Evolutionary conservation across 2,888 invertebrate genomes (phyloP), one percentile per base, ranked within the genome.

Genomic region (Papilio protenor): DNA sequence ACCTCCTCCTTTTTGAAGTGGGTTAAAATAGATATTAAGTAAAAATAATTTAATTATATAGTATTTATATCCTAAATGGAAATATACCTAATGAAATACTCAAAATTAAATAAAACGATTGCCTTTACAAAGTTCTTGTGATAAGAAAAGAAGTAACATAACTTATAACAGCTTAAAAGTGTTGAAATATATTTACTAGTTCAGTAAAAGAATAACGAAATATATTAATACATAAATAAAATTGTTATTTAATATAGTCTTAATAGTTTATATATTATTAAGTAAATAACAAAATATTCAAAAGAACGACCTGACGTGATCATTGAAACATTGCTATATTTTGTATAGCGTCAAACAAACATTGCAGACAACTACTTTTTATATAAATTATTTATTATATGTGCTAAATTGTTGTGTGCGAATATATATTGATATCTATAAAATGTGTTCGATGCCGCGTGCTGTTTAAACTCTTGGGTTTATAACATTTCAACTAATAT

Each of bases 371-470:
- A 66, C n/a, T 75, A 79, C 57, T 75, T 79, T 77, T 78, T 61
- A 76, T 64, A 81, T 21, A 76, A 81, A 81, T 80, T 80, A 81
- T 27, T 59, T 78, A 77, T n/a, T 77, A 78, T 82, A 82, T 78
- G 82, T 83, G 82, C 82, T 81, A 77, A 59, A 80, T 79, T 80
- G 80, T 79, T 80, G 81, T 82, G 83, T 84, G 82, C 83, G 21
- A 72, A 71, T 52, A 79, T 77, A 66, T 45, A 40, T 82, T 79
- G 81, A 81, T 84, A 84, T 83, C 40, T 40, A 40, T 40, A 82
- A 80, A 79, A 79, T 80, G 80, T 75, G 75, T 79, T 70, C 82
- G 72, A 71, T 27, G 49, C 49, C 23, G n/a, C 71, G 49, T 52
- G 71, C 27, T 27, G 52, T 52, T 52, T 6, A 33, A 52, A 71